phyloP scores from a whole-genome alignment of 2,797 vertebrate genomes.

The Brachymystax lenok region DNA sequence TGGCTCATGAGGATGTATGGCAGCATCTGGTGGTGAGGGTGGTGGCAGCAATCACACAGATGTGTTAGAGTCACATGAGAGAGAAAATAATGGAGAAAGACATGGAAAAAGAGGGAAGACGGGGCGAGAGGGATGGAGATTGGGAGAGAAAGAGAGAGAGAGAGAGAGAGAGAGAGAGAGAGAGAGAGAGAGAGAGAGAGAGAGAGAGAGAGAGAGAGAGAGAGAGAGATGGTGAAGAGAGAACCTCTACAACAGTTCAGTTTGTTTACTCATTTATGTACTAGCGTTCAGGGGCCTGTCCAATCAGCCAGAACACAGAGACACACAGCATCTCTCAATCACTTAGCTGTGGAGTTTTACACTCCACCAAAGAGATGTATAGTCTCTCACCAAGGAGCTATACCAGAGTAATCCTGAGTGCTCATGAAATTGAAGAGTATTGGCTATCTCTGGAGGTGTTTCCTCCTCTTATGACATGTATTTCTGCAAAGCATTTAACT shows the following conservation, averaged over 20 bases:
- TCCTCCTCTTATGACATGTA: no score
- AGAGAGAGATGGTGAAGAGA: background rate
- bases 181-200: background rate
- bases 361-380: background rate
- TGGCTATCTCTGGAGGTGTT: no score
- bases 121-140: background rate
- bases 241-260: background rate
- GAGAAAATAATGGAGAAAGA: background rate
- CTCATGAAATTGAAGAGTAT: no score
- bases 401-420: no score
- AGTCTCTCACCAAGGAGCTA: no score
- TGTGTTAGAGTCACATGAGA: slow-evolving; percentile 10
- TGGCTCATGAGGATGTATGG: slow-evolving; percentile 23
- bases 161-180: background rate
- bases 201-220: background rate
- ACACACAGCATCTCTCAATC: background rate
- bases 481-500: no score
- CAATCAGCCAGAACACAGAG: background rate
- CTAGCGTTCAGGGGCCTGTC: background rate
- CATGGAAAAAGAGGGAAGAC: background rate
- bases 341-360: background rate
- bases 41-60: slow-evolving; percentile 17
- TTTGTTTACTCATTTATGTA: background rate
- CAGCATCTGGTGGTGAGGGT: slow-evolving; percentile 28
- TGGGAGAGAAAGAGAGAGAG: background rate